Evolutionary conservation across 2,797 vertebrate species (phyloP).

Genomic region (Sebastes glaucus): DNA sequence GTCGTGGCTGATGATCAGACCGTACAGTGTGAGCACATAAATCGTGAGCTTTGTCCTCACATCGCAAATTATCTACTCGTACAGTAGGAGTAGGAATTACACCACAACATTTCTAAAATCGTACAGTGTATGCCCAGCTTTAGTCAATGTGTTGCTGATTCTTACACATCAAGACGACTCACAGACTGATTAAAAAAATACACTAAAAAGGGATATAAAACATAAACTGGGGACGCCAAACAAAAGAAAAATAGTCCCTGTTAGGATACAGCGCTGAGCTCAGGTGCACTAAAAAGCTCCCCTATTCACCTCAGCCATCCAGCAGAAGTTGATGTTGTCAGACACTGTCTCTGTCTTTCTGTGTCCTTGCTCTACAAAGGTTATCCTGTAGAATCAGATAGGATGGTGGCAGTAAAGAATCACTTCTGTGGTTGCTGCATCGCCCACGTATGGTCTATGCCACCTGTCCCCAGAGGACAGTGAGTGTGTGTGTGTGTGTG

Average conservation of each 20-base stretch:
- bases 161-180: neutral
- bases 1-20: too few relatives aligned
- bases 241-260: neutral
- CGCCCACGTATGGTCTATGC: slow-evolving; percentile 61
- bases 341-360: slow-evolving; percentile 67
- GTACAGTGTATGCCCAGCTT: too few relatives aligned
- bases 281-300: slow-evolving; percentile 60
- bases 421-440: slow-evolving; percentile 65
- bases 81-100: too few relatives aligned
- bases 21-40: too few relatives aligned
- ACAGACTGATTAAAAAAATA: neutral
- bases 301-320: slow-evolving; percentile 54
- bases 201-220: slow-evolving; percentile 11
- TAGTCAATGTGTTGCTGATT: neutral
- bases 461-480: slow-evolving; percentile 69
- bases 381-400: slow-evolving; percentile 75
- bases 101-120: too few relatives aligned
- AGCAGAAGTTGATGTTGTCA: slow-evolving; percentile 74
- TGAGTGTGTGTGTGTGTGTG: slow-evolving; percentile 9
- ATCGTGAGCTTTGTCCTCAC: too few relatives aligned
- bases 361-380: slow-evolving; percentile 77
- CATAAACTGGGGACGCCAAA: slow-evolving; percentile 32
- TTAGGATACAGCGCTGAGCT: slow-evolving; percentile 28
- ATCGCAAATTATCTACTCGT: too few relatives aligned
- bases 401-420: slow-evolving; percentile 71